phyloP scores from a whole-genome alignment of 2,113 vertebrate species.

The Petrocephalus zakoni region DNA sequence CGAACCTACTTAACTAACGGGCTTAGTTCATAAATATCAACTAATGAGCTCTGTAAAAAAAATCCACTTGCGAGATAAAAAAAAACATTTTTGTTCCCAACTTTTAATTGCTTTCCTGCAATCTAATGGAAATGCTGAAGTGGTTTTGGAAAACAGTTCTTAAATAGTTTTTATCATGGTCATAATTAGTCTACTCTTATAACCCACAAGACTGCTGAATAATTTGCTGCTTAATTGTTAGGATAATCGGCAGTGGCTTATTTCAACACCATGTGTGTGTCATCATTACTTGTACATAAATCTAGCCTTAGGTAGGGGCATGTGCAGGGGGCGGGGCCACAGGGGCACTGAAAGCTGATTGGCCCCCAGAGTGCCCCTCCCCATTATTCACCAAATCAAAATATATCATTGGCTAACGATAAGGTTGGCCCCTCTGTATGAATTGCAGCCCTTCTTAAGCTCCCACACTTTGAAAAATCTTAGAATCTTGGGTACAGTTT shows the following conservation, averaged over 20 bases:
- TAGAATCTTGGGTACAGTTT: background rate
- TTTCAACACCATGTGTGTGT: background rate
- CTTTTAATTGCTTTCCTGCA: constrained; percentile 17
- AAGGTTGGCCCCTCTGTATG: background rate
- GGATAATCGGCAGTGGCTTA: background rate
- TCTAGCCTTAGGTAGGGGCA: background rate
- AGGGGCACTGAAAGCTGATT: background rate
- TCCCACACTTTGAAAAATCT: background rate
- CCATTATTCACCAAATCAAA: background rate
- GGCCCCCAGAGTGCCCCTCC: background rate
- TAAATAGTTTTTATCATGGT: constrained; percentile 1
- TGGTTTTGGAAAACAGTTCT: constrained; percentile 2
- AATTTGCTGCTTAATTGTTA: constrained; percentile 6
- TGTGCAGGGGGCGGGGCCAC: background rate
- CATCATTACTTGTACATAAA: background rate
- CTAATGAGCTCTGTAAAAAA: constrained; percentile 14
- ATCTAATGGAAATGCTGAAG: background rate
- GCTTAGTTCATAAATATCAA: constrained; percentile 1
- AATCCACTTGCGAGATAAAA: background rate
- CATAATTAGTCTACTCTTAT: constrained; percentile 11
- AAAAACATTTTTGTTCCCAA: constrained; percentile 16
- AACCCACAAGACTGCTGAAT: constrained; percentile 6
- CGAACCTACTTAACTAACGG: constrained; percentile 13
- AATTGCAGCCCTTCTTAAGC: background rate
- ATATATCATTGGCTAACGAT: background rate